These are phyloP conservation scores for Choreutis nemorana DNA, from an alignment of 2,888 invertebrate genomes.

Conservation along the genomic window DNA sequence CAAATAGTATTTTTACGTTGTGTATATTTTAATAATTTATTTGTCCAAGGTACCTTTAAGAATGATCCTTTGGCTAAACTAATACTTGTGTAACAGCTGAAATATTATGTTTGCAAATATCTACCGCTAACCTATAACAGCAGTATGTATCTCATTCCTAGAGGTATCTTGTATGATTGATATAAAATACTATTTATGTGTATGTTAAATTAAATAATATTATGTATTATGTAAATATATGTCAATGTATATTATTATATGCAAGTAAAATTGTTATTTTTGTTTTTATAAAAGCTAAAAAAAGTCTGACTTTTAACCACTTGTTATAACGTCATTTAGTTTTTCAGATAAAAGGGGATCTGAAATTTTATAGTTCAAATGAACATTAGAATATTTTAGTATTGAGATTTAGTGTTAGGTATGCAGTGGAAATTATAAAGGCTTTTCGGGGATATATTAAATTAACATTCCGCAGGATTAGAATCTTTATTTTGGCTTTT, in stretches of 20 bases:
- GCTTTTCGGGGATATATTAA: slow-evolving; percentile 43
- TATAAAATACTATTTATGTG: slow-evolving; percentile 56
- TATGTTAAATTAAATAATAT: slow-evolving; percentile 55
- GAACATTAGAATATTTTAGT: slow-evolving; percentile 41
- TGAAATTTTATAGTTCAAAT: slow-evolving; percentile 45
- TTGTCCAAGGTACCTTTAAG: no score
- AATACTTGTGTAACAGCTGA: no score
- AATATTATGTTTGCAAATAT: no score
- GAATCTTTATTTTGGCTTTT: slow-evolving; percentile 36
- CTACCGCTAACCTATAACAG: no score
- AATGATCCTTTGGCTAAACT: no score
- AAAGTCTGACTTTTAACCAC: slow-evolving; percentile 63
- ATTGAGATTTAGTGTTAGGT: slow-evolving; percentile 37
- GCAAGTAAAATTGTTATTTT: slow-evolving; percentile 57
- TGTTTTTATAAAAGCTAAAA: slow-evolving; percentile 56
- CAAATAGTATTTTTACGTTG: slow-evolving; percentile 67
- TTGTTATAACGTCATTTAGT: slow-evolving; percentile 47
- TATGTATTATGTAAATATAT: slow-evolving; percentile 65
- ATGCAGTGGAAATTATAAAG: slow-evolving; percentile 29
- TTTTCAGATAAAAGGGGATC: slow-evolving; percentile 45
- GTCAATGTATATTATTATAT: slow-evolving; percentile 58
- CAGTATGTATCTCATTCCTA: no score
- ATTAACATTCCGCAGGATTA: slow-evolving; percentile 52
- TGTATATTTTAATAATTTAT: slow-evolving; percentile 56
- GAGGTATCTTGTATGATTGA: slow-evolving; percentile 36